A percentile compares a stretch with the other conserved stretches of the same genome.
Conservation (phyloP, 2,888 invertebrate genomes). For the Acleris emargana region DNA sequence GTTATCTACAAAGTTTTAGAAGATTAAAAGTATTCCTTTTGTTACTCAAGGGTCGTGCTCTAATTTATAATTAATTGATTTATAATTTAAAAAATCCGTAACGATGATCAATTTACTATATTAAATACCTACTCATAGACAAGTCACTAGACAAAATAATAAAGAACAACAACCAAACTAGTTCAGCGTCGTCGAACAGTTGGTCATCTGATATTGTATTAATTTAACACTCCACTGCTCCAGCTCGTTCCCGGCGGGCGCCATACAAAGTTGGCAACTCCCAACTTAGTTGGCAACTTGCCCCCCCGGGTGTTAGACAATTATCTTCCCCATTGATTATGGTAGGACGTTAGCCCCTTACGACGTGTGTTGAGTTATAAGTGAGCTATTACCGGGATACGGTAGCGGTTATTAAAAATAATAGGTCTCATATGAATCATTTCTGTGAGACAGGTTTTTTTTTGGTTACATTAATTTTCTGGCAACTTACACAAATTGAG, state of each 20-base stretch:
- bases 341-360: slow-evolving; percentile 12
- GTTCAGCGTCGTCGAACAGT: slow-evolving; percentile 18
- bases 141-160: not conserved
- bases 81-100: not conserved
- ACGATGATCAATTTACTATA: not conserved
- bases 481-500: too few relatives aligned
- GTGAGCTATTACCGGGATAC: slow-evolving; percentile 6
- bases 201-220: slow-evolving; percentile 33
- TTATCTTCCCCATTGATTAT: slow-evolving; percentile 27
- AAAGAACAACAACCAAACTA: slow-evolving; percentile 6
- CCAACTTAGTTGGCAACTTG: slow-evolving; percentile 17
- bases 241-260: slow-evolving; percentile 8
- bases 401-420: not conserved
- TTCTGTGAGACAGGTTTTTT: too few relatives aligned
- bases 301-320: slow-evolving; percentile 4
- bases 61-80: too few relatives aligned
- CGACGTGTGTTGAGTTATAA: slow-evolving; percentile 7
- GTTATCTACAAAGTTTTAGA: too few relatives aligned
- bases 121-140: not conserved
- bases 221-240: slow-evolving; percentile 29
- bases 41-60: too few relatives aligned
- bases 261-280: slow-evolving; percentile 23
- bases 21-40: too few relatives aligned
- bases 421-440: too few relatives aligned
- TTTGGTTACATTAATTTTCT: too few relatives aligned